Evolutionary conservation across 2,113 vertebrate genomes (phyloP).

Genomic region (Himantopus leucocephalus): DNA sequence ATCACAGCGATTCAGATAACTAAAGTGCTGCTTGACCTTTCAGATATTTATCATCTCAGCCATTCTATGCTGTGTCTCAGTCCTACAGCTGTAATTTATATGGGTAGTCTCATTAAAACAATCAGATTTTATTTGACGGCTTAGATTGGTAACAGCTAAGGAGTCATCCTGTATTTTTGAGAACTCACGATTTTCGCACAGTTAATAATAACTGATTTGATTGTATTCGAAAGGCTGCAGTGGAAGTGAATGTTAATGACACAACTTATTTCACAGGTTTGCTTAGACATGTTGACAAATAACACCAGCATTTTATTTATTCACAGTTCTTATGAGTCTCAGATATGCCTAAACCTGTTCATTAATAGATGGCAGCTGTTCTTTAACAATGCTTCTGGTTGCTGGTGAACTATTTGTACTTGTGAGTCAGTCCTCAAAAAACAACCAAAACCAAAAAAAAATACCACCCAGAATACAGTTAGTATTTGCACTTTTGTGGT

Average conservation of each 20-base stretch:
- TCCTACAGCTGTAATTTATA: not conserved
- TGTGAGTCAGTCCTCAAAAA: not conserved
- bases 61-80: not conserved
- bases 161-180: not conserved
- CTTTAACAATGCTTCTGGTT: conserved; percentile 5
- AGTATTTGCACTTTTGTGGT: not conserved
- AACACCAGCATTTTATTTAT: conserved; percentile 16
- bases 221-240: not conserved
- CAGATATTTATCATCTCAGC: not conserved
- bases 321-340: not conserved
- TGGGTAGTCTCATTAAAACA: not conserved
- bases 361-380: conserved; percentile 16
- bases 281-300: not conserved
- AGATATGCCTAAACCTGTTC: conserved; percentile 35
- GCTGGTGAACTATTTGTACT: not conserved
- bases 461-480: not conserved
- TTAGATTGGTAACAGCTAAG: not conserved
- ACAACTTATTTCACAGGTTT: not conserved
- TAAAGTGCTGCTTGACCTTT: not conserved
- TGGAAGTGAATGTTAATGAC: not conserved
- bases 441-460: not conserved
- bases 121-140: not conserved
- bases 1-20: not conserved
- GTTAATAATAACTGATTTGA: not conserved
- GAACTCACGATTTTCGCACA: not conserved